Base-by-base conservation (phyloP, 2,113 vertebrate genomes). In the Aspiorhynchus laticeps region DNA sequence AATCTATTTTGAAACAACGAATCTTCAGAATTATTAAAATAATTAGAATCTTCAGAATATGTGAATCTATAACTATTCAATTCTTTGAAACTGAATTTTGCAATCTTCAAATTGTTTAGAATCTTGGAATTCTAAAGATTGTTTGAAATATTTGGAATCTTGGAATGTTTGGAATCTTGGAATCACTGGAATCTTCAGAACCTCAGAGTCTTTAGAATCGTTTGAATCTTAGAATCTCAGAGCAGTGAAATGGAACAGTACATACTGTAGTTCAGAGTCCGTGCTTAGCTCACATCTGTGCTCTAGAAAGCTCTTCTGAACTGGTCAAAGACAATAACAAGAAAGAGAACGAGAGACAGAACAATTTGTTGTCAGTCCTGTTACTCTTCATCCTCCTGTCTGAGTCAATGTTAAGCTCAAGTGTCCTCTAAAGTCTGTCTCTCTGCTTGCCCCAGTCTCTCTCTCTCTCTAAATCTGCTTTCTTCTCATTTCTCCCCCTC, bases 371-470 rank as follows among this genome's bases (percentile, higher is more conserved):
- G 26, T n/a, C 56, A 73, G 10, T 12, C 59, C 80, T 33, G 67
- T 61, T 76, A 38, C 51, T 75, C 71, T 74, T 76, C 71, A 56
- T 84, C 48, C 31, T 83, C 65, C 28, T 56, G 21, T 43, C 80
- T 33, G 80, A 43, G 69, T 84, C 69, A 75, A 74, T 43, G 36
- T 61, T 74, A 78, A 74, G 73, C 63, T 88, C 19, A 38, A 87
- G 67, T 87, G 79, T 74, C 48, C 65, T 71, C 31, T 26, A 28
- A 51, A 65, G 61, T 43, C 74, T 26, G 19, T 46, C 15, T 31
- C 8, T 73, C 19, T 46, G 46, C 43, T 48, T 78, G n/a, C 26
- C 36, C 31, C 4, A 1, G 21, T 56, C 48, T 61, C 26, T 26
- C 38, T 85, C 76, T 41, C 31, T 36, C 8, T 67, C 17, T 65